Conservation (phyloP, 2,113 vertebrate genomes). For the Coptodon bakossiorum region DNA sequence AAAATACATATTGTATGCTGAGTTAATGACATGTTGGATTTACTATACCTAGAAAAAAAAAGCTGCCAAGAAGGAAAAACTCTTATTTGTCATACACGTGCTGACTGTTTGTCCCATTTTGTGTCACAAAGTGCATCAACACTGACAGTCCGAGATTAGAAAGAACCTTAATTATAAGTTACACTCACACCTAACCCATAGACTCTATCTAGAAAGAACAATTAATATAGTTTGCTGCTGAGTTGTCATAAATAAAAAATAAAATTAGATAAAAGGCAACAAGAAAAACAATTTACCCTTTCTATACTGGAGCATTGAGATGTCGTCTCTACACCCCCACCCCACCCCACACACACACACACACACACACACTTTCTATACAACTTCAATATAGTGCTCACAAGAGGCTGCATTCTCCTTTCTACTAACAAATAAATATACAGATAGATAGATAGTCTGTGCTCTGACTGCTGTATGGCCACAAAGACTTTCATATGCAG, state of each 20-base stretch:
- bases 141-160: not conserved
- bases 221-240: not conserved
- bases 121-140: not conserved
- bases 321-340: not conserved
- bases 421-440: not conserved
- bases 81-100: not conserved
- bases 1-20: not conserved
- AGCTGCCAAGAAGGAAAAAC: slow-evolving; percentile 24
- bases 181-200: not conserved
- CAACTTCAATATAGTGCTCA: not conserved
- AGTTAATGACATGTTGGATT: not conserved
- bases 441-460: not conserved
- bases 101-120: not conserved
- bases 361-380: not conserved
- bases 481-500: not conserved
- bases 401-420: not conserved
- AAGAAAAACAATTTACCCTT: not conserved
- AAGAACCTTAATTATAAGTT: slow-evolving; percentile 10
- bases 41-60: not conserved
- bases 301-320: not conserved
- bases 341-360: not conserved
- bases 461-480: not conserved
- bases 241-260: slow-evolving; percentile 40
- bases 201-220: not conserved
- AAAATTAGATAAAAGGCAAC: not conserved